A percentile compares a stretch with the other conserved stretches of the same genome.
Evolutionary conservation across 2,888 invertebrate species (phyloP).

Genomic region (Drosophila mimetica): DNA sequence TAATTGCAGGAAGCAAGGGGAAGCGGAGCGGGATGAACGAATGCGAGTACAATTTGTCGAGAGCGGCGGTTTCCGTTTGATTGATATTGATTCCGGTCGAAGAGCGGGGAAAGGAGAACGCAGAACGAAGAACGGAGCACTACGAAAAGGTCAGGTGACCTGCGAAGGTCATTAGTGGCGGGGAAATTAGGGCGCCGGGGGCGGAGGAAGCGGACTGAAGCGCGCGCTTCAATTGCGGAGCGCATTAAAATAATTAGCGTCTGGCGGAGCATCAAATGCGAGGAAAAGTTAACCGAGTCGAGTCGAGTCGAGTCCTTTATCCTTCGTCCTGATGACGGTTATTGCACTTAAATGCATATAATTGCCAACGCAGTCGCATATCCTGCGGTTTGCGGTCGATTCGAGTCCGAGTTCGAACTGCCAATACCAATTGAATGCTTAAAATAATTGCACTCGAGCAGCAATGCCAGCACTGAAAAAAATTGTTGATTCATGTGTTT

Average conservation of each 20-base stretch:
- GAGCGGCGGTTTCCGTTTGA: constrained; percentile 77
- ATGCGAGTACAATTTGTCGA: constrained; percentile 75
- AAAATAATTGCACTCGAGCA: constrained; percentile 69
- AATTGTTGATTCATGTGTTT: background rate
- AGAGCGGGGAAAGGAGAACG: background rate
- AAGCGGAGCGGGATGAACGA: constrained; percentile 38
- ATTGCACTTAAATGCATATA: constrained; percentile 80
- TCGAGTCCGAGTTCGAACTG: constrained; percentile 14
- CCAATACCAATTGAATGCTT: constrained; percentile 74
- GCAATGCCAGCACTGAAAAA: constrained; percentile 15
- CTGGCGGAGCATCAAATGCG: constrained; percentile 53
- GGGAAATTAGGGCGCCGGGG: constrained; percentile 70
- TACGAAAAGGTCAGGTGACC: constrained; percentile 49
- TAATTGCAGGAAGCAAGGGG: constrained; percentile 58
- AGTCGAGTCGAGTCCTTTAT: no score
- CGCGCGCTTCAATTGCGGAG: constrained; percentile 75
- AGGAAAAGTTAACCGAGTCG: constrained; percentile 32
- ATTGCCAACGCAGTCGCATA: constrained; percentile 60
- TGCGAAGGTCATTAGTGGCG: constrained; percentile 68
- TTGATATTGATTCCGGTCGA: constrained; percentile 74
- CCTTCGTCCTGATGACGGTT: constrained; percentile 73
- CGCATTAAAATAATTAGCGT: constrained; percentile 73
- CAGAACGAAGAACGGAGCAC: background rate
- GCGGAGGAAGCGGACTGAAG: constrained; percentile 50
- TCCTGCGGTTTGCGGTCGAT: constrained; percentile 77